Evolutionary conservation across 2,797 vertebrate genomes (phyloP).

Genomic region (Intellagama lesueurii): DNA sequence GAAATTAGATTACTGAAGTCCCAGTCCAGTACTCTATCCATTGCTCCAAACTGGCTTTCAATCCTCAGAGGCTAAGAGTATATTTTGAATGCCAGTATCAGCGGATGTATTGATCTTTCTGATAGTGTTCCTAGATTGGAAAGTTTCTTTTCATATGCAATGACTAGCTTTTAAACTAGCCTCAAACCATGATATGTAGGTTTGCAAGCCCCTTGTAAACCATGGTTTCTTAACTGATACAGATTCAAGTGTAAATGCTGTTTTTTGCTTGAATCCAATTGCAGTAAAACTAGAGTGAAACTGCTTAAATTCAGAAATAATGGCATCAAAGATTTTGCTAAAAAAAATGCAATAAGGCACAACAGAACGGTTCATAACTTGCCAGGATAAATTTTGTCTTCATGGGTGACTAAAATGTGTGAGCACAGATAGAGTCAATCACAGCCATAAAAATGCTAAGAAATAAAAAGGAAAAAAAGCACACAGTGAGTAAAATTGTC

Average conservation of each 20-base stretch:
- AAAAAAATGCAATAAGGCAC: neutral
- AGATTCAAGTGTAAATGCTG: neutral
- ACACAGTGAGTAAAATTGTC: constrained; percentile 34
- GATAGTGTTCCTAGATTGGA: neutral
- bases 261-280: too few species aligned
- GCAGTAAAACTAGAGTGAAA: neutral
- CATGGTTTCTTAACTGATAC: neutral
- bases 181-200: neutral
- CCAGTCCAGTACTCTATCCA: too few species aligned
- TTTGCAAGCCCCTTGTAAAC: neutral
- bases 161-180: neutral
- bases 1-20: too few species aligned
- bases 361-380: neutral
- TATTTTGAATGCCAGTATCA: neutral
- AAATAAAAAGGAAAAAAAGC: constrained; percentile 35
- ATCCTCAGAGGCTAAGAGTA: neutral
- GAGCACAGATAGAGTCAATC: constrained; percentile 60
- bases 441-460: constrained; percentile 49
- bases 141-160: neutral
- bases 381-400: neutral
- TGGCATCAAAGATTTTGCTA: neutral
- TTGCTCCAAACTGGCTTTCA: too few species aligned
- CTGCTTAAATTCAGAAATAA: neutral
- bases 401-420: constrained; percentile 58
- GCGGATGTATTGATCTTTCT: too few species aligned